Evolutionary conservation across 2,797 vertebrate genomes (phyloP).

Genomic region (Poecile montanus): DNA sequence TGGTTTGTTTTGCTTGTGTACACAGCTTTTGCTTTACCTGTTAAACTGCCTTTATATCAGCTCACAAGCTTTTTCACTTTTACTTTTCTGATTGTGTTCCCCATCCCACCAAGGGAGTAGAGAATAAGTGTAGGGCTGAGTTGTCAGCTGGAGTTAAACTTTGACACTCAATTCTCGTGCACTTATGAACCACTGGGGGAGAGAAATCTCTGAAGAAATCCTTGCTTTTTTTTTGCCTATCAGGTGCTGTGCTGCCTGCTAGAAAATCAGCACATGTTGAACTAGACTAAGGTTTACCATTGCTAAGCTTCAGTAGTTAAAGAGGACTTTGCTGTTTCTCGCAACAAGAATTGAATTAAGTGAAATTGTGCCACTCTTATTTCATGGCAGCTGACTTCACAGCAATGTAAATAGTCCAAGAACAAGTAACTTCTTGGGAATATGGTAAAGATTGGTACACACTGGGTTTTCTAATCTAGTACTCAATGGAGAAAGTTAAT

Average conservation of each 20-base stretch:
- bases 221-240: not conserved
- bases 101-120: too few relatives aligned
- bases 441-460: not conserved
- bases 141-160: not conserved
- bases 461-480: not conserved
- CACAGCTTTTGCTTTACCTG: not conserved
- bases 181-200: not conserved
- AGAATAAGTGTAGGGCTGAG: not conserved
- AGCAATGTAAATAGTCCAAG: not conserved
- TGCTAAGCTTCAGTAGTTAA: not conserved
- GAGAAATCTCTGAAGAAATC: not conserved
- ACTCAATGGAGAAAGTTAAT: not conserved
- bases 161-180: accelerated
- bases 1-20: not conserved
- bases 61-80: not conserved
- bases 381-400: not conserved
- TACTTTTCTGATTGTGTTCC: not conserved
- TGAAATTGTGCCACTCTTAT: not conserved
- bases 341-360: not conserved
- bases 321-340: not conserved
- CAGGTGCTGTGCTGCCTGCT: not conserved
- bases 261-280: not conserved
- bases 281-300: not conserved
- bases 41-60: not conserved
- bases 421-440: not conserved